These are phyloP conservation scores for Salvelinus fontinalis DNA, from an alignment of 2,113 vertebrate genomes.

Conservation along the genomic window DNA sequence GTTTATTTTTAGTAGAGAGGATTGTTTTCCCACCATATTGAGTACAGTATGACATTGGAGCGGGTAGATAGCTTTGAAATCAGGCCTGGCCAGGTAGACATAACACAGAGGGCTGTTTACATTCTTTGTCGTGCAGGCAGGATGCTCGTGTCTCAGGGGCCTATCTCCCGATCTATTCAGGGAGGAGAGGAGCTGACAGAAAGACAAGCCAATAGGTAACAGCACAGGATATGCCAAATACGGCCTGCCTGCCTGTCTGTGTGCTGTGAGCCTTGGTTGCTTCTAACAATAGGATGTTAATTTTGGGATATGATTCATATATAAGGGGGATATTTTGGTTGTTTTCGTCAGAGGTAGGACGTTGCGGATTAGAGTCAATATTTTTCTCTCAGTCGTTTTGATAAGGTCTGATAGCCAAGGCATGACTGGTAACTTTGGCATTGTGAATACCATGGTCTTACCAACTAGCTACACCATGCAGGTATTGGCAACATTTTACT, in stretches of 20 bases:
- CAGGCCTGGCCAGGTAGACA: constrained; percentile 67
- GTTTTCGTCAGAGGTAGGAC: constrained; percentile 24
- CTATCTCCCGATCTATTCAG: constrained; percentile 56
- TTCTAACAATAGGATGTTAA: constrained; percentile 50
- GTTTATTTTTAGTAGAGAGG: not conserved
- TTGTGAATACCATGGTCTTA: not conserved
- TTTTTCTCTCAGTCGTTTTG: constrained; percentile 25
- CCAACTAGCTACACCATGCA: not conserved
- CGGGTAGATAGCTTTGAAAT: constrained; percentile 65
- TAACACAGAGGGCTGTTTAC: constrained; percentile 79
- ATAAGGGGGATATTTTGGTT: constrained; percentile 45
- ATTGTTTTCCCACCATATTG: constrained; percentile 9
- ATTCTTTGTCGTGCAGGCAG: constrained; percentile 74
- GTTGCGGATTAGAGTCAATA: constrained; percentile 24
- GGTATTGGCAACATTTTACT: not conserved
- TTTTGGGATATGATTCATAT: constrained; percentile 54
- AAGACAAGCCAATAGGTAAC: constrained; percentile 37
- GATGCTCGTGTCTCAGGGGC: constrained; percentile 59
- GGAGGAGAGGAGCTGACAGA: constrained; percentile 39
- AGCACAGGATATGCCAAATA: constrained; percentile 59
- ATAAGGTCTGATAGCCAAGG: not conserved
- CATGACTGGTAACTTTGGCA: no score
- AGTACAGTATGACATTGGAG: constrained; percentile 21
- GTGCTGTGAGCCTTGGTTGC: constrained; percentile 32
- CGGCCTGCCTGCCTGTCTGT: constrained; percentile 23